Percentiles rank a stretch among this genome's conserved stretches.
These are phyloP conservation scores for Beaufortia kweichowensis DNA, from an alignment of 2,113 vertebrate genomes.

Conservation along the genomic window DNA sequence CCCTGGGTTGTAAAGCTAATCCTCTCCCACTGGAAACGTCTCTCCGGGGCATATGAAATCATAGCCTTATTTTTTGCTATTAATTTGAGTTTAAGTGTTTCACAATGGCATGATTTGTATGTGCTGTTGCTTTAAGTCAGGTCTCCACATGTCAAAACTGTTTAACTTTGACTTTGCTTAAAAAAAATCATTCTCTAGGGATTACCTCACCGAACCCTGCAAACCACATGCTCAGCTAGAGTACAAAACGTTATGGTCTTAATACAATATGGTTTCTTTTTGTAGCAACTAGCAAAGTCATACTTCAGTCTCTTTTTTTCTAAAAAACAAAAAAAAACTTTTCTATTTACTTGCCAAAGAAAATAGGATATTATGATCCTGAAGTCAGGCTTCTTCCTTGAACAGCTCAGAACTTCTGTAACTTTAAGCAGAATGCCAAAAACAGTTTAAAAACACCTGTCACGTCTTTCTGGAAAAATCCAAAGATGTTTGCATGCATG, in stretches of 20 bases:
- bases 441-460: constrained; percentile 6
- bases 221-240: constrained; percentile 13
- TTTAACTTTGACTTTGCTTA: constrained; percentile 18
- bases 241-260: not conserved
- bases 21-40: not conserved
- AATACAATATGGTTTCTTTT: not conserved
- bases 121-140: constrained; percentile 5
- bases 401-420: constrained; percentile 2
- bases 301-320: not conserved
- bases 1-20: not conserved
- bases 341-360: not conserved
- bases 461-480: constrained; percentile 18
- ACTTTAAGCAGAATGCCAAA: not conserved
- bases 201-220: constrained; percentile 6
- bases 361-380: not conserved
- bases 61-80: not conserved
- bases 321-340: not conserved
- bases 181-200: constrained; percentile 3
- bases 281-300: not conserved
- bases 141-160: not conserved
- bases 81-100: not conserved
- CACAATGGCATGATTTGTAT: constrained; percentile 8
- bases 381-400: constrained; percentile 4
- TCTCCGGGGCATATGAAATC: constrained; percentile 1
- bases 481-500: constrained; percentile 18